Conservation (phyloP, 2,888 invertebrate genomes). For the Tipula vernalis region DNA sequence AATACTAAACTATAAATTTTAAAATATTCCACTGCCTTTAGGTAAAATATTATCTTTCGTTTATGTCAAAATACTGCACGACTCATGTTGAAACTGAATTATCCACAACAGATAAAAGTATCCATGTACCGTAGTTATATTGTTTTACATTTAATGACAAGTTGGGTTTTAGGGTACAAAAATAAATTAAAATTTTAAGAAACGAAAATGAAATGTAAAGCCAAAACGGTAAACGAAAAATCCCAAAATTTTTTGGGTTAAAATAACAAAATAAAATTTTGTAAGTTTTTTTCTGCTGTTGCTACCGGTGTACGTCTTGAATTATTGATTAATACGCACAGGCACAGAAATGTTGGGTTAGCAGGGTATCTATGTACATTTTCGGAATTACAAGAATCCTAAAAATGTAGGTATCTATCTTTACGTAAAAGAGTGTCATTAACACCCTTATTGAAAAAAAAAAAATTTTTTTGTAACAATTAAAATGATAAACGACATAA, state of each 20-base stretch:
- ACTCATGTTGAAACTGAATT: not conserved
- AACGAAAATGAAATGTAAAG: not conserved
- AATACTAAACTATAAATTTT: too few species aligned
- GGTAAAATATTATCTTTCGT: too few species aligned
- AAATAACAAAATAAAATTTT: not conserved
- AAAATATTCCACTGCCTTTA: too few species aligned
- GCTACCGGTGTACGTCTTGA: not conserved
- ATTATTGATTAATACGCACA: not conserved
- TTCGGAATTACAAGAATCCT: not conserved
- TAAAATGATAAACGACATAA: not conserved
- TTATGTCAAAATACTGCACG: too few species aligned
- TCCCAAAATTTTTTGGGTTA: not conserved
- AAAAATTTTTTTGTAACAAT: not conserved
- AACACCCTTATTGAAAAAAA: not conserved
- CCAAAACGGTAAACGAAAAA: not conserved
- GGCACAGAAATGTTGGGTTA: not conserved
- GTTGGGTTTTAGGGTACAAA: not conserved
- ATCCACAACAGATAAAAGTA: too few species aligned
- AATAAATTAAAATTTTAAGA: not conserved
- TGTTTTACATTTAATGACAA: not conserved
- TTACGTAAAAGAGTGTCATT: not conserved
- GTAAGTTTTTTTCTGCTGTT: not conserved
- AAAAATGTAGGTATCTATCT: not conserved
- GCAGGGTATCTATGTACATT: not conserved
- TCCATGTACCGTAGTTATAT: too few species aligned